Evolutionary conservation across 2,888 invertebrate species (phyloP).

Genomic region (Apodemia duryi): DNA sequence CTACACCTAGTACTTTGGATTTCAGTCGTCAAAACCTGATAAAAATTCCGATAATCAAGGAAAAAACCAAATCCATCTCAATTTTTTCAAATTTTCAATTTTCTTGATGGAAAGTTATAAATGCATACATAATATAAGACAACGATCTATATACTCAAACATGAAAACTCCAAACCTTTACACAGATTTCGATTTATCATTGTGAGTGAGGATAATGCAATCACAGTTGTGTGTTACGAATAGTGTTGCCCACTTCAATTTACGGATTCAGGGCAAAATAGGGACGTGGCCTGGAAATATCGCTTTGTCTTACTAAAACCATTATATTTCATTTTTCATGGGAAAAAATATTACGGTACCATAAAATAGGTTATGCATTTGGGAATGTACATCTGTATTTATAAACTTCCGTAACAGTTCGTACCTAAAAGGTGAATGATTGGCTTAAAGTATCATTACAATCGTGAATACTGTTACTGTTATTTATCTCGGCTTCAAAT

Average conservation of each 20-base stretch:
- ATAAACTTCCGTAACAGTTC: too few relatives aligned
- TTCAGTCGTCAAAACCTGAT: too few relatives aligned
- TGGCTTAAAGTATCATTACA: too few relatives aligned
- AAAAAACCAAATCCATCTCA: too few relatives aligned
- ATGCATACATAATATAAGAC: too few relatives aligned
- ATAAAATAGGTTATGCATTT: neutral
- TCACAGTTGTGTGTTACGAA: neutral
- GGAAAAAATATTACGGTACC: neutral
- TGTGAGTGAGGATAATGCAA: conserved; percentile 6
- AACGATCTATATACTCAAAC: neutral
- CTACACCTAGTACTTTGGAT: too few relatives aligned
- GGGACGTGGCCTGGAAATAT: conserved; percentile 2
- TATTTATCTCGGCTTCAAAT: too few relatives aligned
- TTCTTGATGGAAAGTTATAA: too few relatives aligned
- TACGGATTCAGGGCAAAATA: neutral
- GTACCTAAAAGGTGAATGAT: too few relatives aligned
- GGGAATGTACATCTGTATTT: neutral
- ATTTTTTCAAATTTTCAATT: too few relatives aligned
- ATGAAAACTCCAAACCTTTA: neutral
- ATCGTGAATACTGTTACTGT: too few relatives aligned
- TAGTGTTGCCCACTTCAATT: conserved; percentile 12
- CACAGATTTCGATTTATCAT: neutral
- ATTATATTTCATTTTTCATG: neutral
- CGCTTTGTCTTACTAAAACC: neutral
- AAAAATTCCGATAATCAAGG: too few relatives aligned